These are phyloP conservation scores for Syritta pipiens DNA, from an alignment of 2,888 invertebrate genomes.

Conservation along the genomic window DNA sequence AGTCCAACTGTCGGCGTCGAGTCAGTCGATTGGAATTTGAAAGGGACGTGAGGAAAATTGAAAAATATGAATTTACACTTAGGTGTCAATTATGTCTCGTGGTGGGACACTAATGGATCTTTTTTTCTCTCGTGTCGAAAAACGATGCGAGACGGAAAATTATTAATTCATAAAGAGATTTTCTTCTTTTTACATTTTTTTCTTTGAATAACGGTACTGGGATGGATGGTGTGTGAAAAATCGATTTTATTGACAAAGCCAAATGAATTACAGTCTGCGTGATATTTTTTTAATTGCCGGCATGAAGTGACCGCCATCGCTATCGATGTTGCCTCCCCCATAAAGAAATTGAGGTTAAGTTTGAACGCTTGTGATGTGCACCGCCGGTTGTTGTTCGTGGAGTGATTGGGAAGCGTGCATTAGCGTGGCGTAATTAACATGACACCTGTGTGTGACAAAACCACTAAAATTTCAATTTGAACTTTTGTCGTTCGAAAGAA, in stretches of 20 bases:
- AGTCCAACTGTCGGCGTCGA: constrained; percentile 15
- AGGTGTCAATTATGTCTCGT: constrained; percentile 65
- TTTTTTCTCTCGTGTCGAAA: not conserved
- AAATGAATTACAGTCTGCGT: constrained; percentile 19
- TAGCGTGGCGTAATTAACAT: constrained; percentile 22
- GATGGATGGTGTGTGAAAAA: constrained; percentile 13
- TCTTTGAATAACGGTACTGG: constrained; percentile 12
- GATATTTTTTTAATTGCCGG: not conserved
- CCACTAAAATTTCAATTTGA: constrained; percentile 28
- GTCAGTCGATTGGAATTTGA: constrained; percentile 32
- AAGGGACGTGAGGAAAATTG: constrained; percentile 61
- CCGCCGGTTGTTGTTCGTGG: not conserved
- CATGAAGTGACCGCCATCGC: not conserved
- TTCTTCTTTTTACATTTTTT: not conserved
- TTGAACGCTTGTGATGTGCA: not conserved
- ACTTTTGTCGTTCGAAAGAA: too few species aligned
- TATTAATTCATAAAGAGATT: constrained; percentile 47
- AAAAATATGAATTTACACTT: constrained; percentile 65
- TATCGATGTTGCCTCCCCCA: not conserved
- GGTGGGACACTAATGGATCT: constrained; percentile 55
- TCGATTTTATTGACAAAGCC: constrained; percentile 11
- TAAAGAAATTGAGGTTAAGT: constrained; percentile 7
- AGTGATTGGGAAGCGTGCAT: constrained; percentile 13
- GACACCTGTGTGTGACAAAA: constrained; percentile 30
- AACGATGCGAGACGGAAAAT: constrained; percentile 10